phyloP scores from a whole-genome alignment of 2,888 invertebrate species.

The Galeruca laticollis region DNA sequence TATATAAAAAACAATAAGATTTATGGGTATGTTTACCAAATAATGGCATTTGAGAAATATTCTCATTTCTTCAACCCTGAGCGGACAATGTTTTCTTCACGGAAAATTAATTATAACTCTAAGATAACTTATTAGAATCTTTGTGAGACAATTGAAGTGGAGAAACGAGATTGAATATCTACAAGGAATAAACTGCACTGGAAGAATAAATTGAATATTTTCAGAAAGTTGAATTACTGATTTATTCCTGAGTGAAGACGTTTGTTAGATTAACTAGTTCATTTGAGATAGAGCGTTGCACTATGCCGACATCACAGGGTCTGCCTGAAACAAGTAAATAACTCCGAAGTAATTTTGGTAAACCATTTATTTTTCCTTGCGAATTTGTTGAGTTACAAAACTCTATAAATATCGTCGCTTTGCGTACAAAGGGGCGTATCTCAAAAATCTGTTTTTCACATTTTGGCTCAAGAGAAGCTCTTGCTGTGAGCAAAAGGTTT shows the following conservation, averaged over 20 bases:
- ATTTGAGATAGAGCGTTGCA: background rate
- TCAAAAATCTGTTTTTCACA: too few relatives aligned
- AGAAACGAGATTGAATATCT: background rate
- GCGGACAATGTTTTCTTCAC: background rate
- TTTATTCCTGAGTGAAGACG: background rate
- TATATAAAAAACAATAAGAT: background rate
- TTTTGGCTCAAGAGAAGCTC: too few relatives aligned
- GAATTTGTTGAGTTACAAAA: too few relatives aligned
- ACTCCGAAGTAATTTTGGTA: too few relatives aligned
- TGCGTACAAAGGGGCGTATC: too few relatives aligned
- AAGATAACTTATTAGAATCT: too few relatives aligned
- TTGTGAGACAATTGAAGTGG: background rate
- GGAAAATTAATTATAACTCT: background rate
- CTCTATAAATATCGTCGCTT: too few relatives aligned
- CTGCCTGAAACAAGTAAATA: too few relatives aligned
- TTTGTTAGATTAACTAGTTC: background rate
- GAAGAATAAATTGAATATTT: background rate
- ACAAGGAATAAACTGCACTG: background rate
- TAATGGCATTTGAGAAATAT: background rate
- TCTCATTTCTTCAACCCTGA: background rate
- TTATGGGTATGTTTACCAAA: background rate
- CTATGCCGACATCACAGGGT: too few relatives aligned
- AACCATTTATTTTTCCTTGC: too few relatives aligned
- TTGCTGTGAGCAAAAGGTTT: too few relatives aligned
- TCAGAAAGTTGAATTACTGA: background rate